These are phyloP conservation scores for Parascotia fuliginaria DNA, from an alignment of 2,888 invertebrate genomes.

Conservation along the genomic window DNA sequence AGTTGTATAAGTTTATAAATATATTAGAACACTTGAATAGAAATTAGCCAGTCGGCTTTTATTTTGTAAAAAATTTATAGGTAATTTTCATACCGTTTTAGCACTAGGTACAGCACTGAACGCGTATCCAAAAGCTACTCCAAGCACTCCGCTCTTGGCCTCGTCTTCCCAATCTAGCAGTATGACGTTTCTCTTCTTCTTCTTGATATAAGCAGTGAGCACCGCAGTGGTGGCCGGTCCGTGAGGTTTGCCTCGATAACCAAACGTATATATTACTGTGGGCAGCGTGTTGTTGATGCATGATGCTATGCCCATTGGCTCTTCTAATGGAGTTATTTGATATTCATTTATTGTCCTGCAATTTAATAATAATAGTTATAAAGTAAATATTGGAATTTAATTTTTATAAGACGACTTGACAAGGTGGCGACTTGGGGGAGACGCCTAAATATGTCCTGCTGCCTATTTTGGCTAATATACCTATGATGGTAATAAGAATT, in stretches of 20 bases:
- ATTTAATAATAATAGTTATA: constrained; percentile 13
- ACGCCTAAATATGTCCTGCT: no score
- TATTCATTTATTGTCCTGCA: constrained; percentile 63
- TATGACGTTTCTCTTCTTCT: constrained; percentile 70
- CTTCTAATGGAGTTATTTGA: constrained; percentile 51
- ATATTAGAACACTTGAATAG: no score
- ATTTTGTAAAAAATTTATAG: no score
- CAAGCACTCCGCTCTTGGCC: constrained; percentile 66
- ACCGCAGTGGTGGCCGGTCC: constrained; percentile 76
- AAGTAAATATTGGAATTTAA: no score
- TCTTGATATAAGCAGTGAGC: constrained; percentile 63
- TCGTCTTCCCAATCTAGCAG: constrained; percentile 79
- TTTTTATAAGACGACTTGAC: no score
- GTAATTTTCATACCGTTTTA: constrained; percentile 54
- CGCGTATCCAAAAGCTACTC: constrained; percentile 67
- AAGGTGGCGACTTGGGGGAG: no score
- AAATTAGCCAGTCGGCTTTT: no score
- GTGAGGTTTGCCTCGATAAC: constrained; percentile 64
- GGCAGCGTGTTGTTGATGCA: constrained; percentile 64
- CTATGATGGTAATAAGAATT: no score
- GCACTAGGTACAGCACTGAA: constrained; percentile 73
- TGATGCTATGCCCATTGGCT: constrained; percentile 53
- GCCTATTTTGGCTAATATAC: no score
- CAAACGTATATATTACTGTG: constrained; percentile 75
- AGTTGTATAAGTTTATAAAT: no score